Conservation (phyloP, 2,113 vertebrate genomes). For the Phyllostomus discolor region DNA sequence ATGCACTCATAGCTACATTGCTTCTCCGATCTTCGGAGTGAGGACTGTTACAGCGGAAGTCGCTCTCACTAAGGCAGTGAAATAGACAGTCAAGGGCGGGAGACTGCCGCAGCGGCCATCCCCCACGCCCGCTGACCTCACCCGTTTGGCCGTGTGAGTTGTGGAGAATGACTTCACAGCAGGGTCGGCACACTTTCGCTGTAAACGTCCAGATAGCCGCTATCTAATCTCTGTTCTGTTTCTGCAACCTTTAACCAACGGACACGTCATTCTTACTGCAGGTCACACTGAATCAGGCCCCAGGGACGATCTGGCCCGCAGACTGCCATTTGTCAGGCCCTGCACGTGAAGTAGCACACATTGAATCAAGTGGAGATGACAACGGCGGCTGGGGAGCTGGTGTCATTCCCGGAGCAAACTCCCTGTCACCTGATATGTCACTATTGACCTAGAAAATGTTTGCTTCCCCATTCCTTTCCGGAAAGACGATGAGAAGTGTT, state of each 20-base stretch:
- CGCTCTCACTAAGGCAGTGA: neutral
- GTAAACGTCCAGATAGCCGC: neutral
- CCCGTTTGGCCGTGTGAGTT: fast-evolving
- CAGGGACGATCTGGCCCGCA: neutral
- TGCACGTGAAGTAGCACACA: fast-evolving
- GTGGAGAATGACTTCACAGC: fast-evolving
- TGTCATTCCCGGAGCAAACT: fast-evolving
- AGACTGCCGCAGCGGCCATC: fast-evolving
- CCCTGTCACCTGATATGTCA: neutral
- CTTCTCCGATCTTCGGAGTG: neutral
- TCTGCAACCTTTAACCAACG: neutral
- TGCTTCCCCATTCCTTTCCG: neutral
- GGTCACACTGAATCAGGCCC: neutral
- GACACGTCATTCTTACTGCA: neutral
- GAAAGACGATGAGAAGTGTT: neutral
- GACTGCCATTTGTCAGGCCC: too few relatives aligned
- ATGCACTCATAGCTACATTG: too few relatives aligned
- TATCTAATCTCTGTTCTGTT: neutral
- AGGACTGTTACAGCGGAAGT: neutral
- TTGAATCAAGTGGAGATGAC: neutral
- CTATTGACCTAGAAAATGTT: neutral
- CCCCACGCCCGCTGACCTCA: fast-evolving
- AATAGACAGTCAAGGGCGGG: neutral
- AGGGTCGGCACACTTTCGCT: neutral
- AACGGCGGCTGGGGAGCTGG: neutral